Base-by-base conservation (phyloP, 2,797 vertebrate species). In the Ptychadena robeensis region DNA sequence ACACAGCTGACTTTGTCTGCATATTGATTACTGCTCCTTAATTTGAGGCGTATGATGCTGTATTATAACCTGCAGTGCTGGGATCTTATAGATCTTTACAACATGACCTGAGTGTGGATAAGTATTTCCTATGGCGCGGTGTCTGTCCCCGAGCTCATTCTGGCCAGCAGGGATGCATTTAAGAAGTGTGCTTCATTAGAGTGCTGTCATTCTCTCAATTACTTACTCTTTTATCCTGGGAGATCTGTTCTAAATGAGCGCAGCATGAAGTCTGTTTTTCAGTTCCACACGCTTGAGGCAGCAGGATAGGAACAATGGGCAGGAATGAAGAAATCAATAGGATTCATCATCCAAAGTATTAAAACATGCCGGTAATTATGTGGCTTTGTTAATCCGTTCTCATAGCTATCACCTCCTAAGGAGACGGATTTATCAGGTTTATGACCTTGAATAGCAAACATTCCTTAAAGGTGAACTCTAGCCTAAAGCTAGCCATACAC, bases 271-370 rank as follows among this genome's bases (percentile, higher is more conserved):
- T 76, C 25, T 82, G 9, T 69, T 82, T 75, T 74, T 67, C 28
- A 75, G 69, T 82, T 68, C 67, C 40, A 32, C 71, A 73, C 40
- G 44, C 73, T 69, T 82, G 34, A 75, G 15, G 14, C 53, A 53
- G 34, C 44, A 32, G 63, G 28, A 61, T 68, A 68, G 27, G 48
- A 75, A 82, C 65, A 69, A 70, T 75, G 44, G 65, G 0, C 9
- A 63, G 28, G 63, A 82, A 82, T 69, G 64, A 34, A 69, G 18
- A 76, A 64, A 76, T 38, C 73, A 25, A 75, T 67, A 28, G 38
- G 28, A 12, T 64, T 59, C 81, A 61, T 76, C 71, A 70, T 82
- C 64, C 18, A 22, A 44, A 61, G 72, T 82, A 68, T 81, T 77
- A 66, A 65, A 30, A 34, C 38, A 15, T 74, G 31, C 38, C 48